phyloP scores from a whole-genome alignment of 2,797 vertebrate genomes.

The Menidia menidia region DNA sequence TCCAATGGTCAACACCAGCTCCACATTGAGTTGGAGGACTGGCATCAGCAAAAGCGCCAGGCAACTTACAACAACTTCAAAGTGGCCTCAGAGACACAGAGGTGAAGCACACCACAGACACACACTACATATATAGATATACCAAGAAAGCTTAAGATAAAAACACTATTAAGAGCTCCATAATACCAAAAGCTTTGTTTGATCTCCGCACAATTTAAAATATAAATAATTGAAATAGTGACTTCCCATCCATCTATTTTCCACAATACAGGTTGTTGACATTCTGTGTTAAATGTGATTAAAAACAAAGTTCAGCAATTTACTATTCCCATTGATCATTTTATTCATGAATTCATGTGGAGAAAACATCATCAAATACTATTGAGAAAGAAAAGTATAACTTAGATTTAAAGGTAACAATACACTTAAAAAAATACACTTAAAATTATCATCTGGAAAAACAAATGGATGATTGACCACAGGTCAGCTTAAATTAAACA shows the following conservation, averaged over 20 bases:
- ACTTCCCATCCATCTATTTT: too few species aligned
- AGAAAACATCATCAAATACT: neutral
- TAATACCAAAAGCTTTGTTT: too few species aligned
- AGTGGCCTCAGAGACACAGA: slow-evolving; percentile 83
- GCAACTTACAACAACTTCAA: slow-evolving; percentile 85
- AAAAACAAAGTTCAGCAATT: neutral
- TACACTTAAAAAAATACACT: too few species aligned
- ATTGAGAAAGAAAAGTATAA: neutral
- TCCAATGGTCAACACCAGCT: slow-evolving; percentile 79
- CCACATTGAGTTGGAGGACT: slow-evolving; percentile 85
- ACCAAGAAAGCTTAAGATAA: neutral
- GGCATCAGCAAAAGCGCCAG: slow-evolving; percentile 83
- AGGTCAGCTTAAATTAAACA: too few species aligned
- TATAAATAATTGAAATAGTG: too few species aligned
- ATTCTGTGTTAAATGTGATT: too few species aligned
- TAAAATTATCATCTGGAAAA: too few species aligned
- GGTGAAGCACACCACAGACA: slow-evolving; percentile 60
- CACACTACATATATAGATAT: neutral
- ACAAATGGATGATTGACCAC: neutral
- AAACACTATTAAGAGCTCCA: too few species aligned
- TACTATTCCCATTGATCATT: neutral
- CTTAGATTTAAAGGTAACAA: neutral
- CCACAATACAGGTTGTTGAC: too few species aligned
- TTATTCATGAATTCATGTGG: neutral
- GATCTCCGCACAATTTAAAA: too few species aligned